Evolutionary conservation across 2,113 vertebrate genomes (phyloP).

Genomic region (Upupa epops): DNA sequence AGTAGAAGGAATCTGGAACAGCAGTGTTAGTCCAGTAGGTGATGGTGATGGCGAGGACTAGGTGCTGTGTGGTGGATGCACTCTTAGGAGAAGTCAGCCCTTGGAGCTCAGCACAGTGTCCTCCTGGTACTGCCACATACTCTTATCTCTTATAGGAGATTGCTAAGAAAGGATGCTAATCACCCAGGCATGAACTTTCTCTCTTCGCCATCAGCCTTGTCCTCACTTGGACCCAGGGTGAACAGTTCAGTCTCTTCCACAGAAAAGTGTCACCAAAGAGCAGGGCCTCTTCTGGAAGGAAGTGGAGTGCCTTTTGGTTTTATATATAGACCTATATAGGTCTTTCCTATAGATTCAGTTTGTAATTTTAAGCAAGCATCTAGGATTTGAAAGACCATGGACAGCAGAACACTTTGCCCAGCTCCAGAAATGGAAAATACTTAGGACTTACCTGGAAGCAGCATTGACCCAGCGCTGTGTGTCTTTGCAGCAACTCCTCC

Average conservation of each 20-base stretch:
- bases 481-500: neutral
- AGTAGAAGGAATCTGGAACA: accelerated
- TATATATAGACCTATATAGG: no score
- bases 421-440: neutral
- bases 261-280: neutral
- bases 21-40: neutral
- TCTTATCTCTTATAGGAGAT: neutral
- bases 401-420: neutral
- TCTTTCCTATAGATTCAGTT: neutral
- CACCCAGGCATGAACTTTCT: neutral
- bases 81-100: neutral
- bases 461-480: neutral
- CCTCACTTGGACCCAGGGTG: neutral
- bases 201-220: neutral
- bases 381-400: neutral
- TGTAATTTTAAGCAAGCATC: neutral
- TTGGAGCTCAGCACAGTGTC: neutral
- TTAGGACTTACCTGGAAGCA: neutral
- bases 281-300: neutral
- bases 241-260: neutral
- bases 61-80: accelerated
- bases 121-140: neutral
- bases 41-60: neutral
- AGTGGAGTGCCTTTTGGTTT: neutral
- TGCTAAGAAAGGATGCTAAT: neutral